Conservation (phyloP, 2,797 vertebrate species). For the Xiphorhynchus erythropygius region DNA sequence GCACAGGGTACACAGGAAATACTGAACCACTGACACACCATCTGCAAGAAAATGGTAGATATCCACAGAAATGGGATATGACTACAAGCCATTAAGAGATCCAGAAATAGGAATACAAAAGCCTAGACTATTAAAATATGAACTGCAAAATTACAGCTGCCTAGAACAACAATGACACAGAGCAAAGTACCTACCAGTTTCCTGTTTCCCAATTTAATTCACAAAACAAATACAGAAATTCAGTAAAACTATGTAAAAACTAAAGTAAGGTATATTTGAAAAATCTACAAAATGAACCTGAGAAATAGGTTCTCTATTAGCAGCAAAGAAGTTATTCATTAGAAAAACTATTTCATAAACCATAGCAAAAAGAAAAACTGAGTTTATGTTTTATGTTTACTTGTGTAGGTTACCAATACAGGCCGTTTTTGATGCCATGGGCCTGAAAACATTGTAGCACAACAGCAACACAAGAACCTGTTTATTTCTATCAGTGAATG, state of each 20-base stretch:
- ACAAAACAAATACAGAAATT: not conserved
- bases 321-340: not conserved
- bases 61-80: not conserved
- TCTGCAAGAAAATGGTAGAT: not conserved
- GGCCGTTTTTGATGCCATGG: not conserved
- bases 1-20: not conserved
- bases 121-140: not conserved
- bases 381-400: not conserved
- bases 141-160: not conserved
- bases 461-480: not conserved
- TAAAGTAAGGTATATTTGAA: not conserved
- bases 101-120: not conserved
- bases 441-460: not conserved
- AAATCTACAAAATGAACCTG: not conserved
- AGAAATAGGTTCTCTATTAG: not conserved
- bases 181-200: not conserved
- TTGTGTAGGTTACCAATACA: not conserved
- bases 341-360: not conserved
- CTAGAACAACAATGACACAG: not conserved
- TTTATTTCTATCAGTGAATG: not conserved
- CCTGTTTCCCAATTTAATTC: not conserved
- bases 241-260: not conserved
- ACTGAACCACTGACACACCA: not conserved
- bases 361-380: not conserved
- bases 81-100: not conserved